A percentile compares a stretch with the other conserved stretches of the same genome.
phyloP scores from a whole-genome alignment of 2,113 vertebrate species.

The Nycticebus coucang region DNA sequence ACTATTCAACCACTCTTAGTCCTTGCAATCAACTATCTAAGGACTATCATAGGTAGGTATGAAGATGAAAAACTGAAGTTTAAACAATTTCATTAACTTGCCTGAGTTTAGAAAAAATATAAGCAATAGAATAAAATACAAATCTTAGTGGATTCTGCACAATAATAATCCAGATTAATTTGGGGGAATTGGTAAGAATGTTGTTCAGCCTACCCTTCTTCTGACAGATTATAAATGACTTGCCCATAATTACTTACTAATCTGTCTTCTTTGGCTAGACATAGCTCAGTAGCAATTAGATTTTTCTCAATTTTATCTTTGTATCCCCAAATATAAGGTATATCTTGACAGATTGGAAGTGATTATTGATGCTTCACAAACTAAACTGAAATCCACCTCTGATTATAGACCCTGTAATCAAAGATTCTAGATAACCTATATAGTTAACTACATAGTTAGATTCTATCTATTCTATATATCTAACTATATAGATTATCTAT shows the following conservation, averaged over 20 bases:
- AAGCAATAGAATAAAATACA: background rate
- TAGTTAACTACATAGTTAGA: too few species aligned
- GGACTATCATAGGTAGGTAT: background rate
- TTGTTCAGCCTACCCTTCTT: background rate
- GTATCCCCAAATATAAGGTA: background rate
- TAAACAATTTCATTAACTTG: background rate
- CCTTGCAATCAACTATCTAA: background rate
- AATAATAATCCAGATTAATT: background rate
- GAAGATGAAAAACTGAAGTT: background rate
- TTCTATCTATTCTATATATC: too few species aligned
- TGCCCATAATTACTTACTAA: background rate
- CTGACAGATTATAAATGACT: background rate
- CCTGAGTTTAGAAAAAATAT: background rate
- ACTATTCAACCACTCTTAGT: background rate
- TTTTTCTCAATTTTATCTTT: conserved; percentile 28
- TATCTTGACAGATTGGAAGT: background rate
- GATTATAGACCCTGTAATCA: background rate
- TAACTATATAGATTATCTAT: too few species aligned
- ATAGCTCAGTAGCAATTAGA: background rate
- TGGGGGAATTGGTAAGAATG: background rate
- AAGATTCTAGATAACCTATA: background rate
- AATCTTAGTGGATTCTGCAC: background rate
- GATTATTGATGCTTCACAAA: conserved; percentile 12
- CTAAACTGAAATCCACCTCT: conserved; percentile 4
- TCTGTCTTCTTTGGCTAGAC: background rate